Base-by-base conservation (phyloP, 2,113 vertebrate genomes). In the Elephantulus edwardii region DNA sequence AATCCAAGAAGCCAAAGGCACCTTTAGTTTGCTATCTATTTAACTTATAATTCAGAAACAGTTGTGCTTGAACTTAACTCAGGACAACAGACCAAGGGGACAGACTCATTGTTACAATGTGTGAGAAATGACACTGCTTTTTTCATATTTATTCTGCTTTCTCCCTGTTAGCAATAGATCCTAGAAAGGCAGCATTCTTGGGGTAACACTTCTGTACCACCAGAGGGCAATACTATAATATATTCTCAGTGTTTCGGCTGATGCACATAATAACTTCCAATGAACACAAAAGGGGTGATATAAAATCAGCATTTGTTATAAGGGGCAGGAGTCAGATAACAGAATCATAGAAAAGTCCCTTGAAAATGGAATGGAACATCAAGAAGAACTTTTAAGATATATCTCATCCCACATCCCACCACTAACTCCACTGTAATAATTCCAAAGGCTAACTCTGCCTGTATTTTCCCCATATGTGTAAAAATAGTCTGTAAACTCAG, bases 221-320 rank as follows among this genome's bases (percentile, higher is more conserved):
- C 89, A 96, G 96, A 86, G 95, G 94, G 94, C 94, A 82, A 91
- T 93, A 33, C 89, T 46, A 60, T 80, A 33, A 74, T 46, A 74
- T 5, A 17, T 8, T 48, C 71, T 74, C 71, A 46, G 42, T 74
- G 22, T 91, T 87, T 84, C 40, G 76, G 58, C 76, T 42, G 74
- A 60, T 17, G 68, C 11, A 30, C 20, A 2, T 6, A 9, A 4
- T 62, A 16, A 33, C 48, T 1, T 30, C 28, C 44, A 64, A 30
- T 44, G 58, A 8, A 33, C 6, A 33, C 22, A 42, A 76, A 64
- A 80, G 30, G 33, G 33, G 72, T n/a, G 44, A 70, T 74, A 54
- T 1, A 6, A 46, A 68, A 42, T 79, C 30, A 66, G 48, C 8
- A 20, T 60, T 64, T 54, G 14, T 35, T 50, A 14, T n/a, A 48